Conservation (phyloP, 2,888 invertebrate species). For the Callyntrura sp. region DNA sequence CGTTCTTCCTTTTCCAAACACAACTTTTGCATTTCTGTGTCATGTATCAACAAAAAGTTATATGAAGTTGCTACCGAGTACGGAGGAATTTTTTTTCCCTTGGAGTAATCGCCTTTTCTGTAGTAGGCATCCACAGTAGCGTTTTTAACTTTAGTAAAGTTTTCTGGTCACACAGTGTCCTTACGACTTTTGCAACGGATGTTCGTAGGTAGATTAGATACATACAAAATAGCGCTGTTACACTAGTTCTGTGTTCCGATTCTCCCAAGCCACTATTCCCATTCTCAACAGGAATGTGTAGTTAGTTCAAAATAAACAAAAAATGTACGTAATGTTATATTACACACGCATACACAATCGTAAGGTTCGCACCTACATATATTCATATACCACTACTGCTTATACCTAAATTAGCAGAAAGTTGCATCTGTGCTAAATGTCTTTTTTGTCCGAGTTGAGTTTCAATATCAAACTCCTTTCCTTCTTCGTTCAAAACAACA, state of each 20-base stretch:
- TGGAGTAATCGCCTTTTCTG: conserved; percentile 49
- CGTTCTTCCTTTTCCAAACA: neutral
- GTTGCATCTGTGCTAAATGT: conserved; percentile 33
- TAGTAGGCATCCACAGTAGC: neutral
- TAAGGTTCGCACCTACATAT: neutral
- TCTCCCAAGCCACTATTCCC: too few species aligned
- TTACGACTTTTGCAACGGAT: conserved; percentile 77
- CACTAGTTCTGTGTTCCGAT: too few species aligned
- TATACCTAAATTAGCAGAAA: neutral
- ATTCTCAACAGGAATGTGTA: neutral
- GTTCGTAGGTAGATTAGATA: conserved; percentile 66
- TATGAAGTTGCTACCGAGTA: conserved; percentile 34
- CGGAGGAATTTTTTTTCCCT: conserved; percentile 26
- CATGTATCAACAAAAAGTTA: conserved; percentile 45
- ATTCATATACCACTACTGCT: neutral
- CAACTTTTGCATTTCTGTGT: conserved; percentile 53
- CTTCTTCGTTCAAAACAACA: neutral
- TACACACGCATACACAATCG: neutral
- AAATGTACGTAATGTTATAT: neutral
- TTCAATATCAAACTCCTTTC: conserved; percentile 12
- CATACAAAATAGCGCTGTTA: neutral
- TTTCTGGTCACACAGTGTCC: conserved; percentile 81
- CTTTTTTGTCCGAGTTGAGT: neutral
- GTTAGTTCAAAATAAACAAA: conserved; percentile 11
- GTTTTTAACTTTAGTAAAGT: conserved; percentile 46